Base-by-base conservation (phyloP, 2,113 vertebrate genomes). In the Salvelinus fontinalis region DNA sequence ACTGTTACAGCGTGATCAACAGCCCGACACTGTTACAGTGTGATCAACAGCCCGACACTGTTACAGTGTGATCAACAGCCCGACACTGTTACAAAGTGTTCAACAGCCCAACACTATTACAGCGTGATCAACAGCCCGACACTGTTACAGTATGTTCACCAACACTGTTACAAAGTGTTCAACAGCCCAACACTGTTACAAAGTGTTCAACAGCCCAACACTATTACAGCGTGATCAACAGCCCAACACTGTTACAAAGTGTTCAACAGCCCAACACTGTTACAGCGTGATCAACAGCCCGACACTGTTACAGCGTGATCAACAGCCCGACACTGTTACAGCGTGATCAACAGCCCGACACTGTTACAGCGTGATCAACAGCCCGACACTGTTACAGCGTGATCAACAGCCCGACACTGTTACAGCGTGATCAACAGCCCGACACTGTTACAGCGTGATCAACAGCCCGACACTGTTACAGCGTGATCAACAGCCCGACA, bases 281-380 rank as follows among this genome's bases (percentile, higher is more conserved):
- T n/a, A n/a, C n/a, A n/a, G 84, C 94, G 96, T 75, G 62, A 34
- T 39, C 49, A 51, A 51, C 14, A 51, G 49, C 0, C 49, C 14
- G 0, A 51, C 3, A 16, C 62, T 62, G 26, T 26, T 66, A 39
- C 34, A 39, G 84, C 93, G 96, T 75, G 62, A 29, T 39, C 24
- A 54, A 60, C 29, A 3, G 18, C 12, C 49, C 14, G 0, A 16
- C 14, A 1, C 14, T 12, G 49, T 51, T 51, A 51, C 49, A 14
- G 84, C 94, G 96, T 75, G 64, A 27, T 39, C 22, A 54, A 60
- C 26, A 5, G 20, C 16, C 39, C 68, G 2, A 12, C 14, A 48
- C n/a, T 49, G 20, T 39, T 24, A 27, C 7, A 59, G 1, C 5
- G 20, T 5, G 31, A 7, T 14, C 57, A 18, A 59, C 1, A 39